A percentile compares a stretch with the other conserved stretches of the same genome.
phyloP scores from a whole-genome alignment of 2,888 invertebrate species.

The Andrena minutula region DNA sequence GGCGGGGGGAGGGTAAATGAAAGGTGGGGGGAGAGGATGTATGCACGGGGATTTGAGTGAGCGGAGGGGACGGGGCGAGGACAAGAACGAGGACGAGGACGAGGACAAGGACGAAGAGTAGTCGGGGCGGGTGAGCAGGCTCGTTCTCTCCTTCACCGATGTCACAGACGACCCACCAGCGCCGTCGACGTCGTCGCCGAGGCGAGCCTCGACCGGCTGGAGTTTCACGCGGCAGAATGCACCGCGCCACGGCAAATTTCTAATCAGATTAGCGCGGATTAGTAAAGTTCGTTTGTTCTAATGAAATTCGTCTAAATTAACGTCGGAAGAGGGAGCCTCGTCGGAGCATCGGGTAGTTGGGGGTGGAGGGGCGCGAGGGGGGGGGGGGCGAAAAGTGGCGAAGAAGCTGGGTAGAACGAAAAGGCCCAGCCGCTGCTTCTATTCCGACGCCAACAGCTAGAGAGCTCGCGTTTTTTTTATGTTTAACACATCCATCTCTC shows the following conservation, averaged over 20 bases:
- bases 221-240: conserved; percentile 79
- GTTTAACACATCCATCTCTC: too few species aligned
- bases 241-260: conserved; percentile 83
- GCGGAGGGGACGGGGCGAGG: conserved; percentile 58
- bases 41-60: conserved; percentile 70
- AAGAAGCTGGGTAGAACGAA: conserved; percentile 18
- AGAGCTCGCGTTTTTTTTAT: too few species aligned
- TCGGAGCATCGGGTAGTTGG: conserved; percentile 50
- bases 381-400: neutral
- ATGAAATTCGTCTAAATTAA: conserved; percentile 85
- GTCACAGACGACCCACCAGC: conserved; percentile 48
- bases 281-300: conserved; percentile 85
- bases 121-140: conserved; percentile 25
- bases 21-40: conserved; percentile 47
- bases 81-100: conserved; percentile 53
- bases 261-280: conserved; percentile 85
- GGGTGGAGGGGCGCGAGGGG: conserved; percentile 17
- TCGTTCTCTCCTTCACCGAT: conserved; percentile 54
- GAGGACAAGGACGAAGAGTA: conserved; percentile 40
- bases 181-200: conserved; percentile 61
- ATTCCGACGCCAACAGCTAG: neutral
- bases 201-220: conserved; percentile 62
- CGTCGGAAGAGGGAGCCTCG: conserved; percentile 76
- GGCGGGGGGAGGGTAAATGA: conserved; percentile 48
- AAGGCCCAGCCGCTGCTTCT: neutral